Evolutionary conservation across 2,888 invertebrate species (phyloP).

Genomic region (Halictus ligatus): DNA sequence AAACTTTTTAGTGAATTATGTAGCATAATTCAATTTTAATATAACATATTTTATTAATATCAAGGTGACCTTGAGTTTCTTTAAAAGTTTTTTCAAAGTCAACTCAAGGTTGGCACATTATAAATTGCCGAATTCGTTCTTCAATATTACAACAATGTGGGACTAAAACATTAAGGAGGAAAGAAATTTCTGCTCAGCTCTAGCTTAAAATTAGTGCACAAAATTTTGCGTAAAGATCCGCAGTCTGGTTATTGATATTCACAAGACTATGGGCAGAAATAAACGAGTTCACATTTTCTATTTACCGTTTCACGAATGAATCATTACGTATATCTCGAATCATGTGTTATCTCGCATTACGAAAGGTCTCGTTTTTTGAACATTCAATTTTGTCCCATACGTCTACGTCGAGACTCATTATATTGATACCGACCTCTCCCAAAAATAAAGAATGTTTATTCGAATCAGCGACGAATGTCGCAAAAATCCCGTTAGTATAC

Average conservation of each 20-base stretch:
- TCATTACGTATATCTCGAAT: not conserved
- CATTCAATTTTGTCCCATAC: not conserved
- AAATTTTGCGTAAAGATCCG: not conserved
- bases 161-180: not conserved
- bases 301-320: not conserved
- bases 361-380: not conserved
- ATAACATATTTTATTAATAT: not conserved
- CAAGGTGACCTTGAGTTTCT: not conserved
- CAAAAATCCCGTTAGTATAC: conserved; percentile 16
- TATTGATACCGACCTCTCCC: not conserved
- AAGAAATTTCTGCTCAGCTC: not conserved
- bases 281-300: not conserved
- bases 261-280: not conserved
- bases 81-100: not conserved
- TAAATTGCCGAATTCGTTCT: not conserved
- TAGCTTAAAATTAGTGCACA: not conserved
- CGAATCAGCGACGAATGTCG: conserved; percentile 2
- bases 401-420: not conserved
- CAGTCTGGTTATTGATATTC: not conserved
- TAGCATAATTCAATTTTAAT: no score
- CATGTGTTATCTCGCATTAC: not conserved
- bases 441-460: conserved; percentile 10
- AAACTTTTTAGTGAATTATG: not conserved
- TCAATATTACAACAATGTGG: not conserved
- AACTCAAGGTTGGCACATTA: not conserved